Base-by-base conservation (phyloP, 2,888 invertebrate species). In the Eremobia ochroleuca region DNA sequence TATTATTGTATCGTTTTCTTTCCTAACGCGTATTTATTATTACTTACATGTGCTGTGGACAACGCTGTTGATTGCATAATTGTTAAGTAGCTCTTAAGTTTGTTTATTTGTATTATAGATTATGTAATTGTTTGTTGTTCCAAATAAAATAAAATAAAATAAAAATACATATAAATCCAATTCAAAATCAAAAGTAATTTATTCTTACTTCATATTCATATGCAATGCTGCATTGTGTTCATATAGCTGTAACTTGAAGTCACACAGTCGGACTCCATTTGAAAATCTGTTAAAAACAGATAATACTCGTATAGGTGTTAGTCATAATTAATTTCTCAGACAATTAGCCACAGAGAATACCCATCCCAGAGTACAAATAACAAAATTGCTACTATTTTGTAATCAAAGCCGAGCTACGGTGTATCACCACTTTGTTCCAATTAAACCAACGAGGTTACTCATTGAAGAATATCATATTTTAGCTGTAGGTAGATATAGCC, bases 381-480 rank as follows among this genome's bases (percentile, higher is more conserved):
- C 15, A 34, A 64, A 40, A 73, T 31, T 15, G 31, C 37, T 8
- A 37, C 21, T 49, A 78, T 46, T 64, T 72, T 73, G 18, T 58
- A 58, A 64, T 28, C 25, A 58, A 49, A 64, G 46, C 18, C 28
- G 69, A 43, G 52, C 25, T 4, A 9, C 15, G 49, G 6, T 49
- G 58, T 65, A 65, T 52, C 21, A 25, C 9, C 21, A 6, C 25
- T 43, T 52, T n/a, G 61, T 21, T 43, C 43, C 43, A 77, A 58
- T 72, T 65, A 40, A n/a, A 55, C 55, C 40, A 64, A 73, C 34
- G 28, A 43, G 11, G 21, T 40, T 40, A 37, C n/a, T 64, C 64
- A 81, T 52, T 77, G 79, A 49, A 58, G 58, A 52, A 69, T 79
- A 52, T 28, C 15, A 43, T 31, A 11, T 25, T 52, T 52, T 34